Evolutionary conservation across 2,888 invertebrate genomes (phyloP).

Genomic region (Cephus sareptanus): DNA sequence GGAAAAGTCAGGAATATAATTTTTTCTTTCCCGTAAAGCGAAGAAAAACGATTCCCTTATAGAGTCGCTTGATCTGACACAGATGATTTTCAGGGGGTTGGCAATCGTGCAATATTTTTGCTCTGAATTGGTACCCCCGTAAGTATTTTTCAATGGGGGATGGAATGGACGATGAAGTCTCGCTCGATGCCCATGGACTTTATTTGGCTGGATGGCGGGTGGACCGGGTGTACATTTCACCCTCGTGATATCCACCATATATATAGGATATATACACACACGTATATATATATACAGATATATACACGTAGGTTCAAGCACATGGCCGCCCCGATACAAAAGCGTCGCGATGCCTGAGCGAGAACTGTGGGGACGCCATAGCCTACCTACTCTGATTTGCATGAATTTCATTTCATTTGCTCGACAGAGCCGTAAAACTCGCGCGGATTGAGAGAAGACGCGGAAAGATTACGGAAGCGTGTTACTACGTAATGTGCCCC

Average conservation of each 20-base stretch:
- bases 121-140: neutral
- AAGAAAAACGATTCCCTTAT: neutral
- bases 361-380: constrained; percentile 13
- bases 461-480: constrained; percentile 16
- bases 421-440: constrained; percentile 46
- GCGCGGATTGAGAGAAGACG: constrained; percentile 20
- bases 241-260: neutral
- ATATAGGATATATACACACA: too few relatives aligned
- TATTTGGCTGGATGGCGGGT: constrained; percentile 2
- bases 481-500: neutral
- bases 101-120: neutral
- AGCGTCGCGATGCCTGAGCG: constrained; percentile 35
- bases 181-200: neutral
- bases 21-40: neutral
- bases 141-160: neutral
- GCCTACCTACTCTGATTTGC: constrained; percentile 44
- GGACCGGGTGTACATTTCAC: neutral
- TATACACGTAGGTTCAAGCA: constrained; percentile 43
- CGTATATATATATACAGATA: neutral
- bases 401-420: constrained; percentile 61
- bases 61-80: neutral
- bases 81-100: neutral
- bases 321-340: constrained; percentile 57
- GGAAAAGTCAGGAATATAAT: neutral
- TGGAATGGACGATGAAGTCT: neutral